phyloP scores from a whole-genome alignment of 92 coral and sea anemone genomes.

The Epizoanthus illoricatus region DNA sequence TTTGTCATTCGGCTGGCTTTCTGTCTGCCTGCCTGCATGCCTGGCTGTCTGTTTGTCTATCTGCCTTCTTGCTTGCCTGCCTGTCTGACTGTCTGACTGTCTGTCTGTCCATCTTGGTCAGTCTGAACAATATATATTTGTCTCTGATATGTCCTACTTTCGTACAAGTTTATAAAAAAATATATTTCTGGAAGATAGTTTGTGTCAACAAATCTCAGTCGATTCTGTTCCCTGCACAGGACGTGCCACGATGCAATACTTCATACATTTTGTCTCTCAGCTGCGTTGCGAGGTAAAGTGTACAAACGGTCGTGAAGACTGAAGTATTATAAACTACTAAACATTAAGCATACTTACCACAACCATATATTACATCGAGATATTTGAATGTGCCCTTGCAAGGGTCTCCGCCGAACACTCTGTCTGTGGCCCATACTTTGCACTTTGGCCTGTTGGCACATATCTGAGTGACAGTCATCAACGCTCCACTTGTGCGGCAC shows the following conservation, averaged over 20 bases:
- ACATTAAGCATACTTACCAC: conserved; percentile 56
- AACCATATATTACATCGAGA: conserved; percentile 65
- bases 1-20: not conserved
- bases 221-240: too few species aligned
- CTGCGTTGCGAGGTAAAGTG: too few species aligned
- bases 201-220: too few species aligned
- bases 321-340: too few species aligned
- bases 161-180: too few species aligned
- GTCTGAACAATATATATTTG: too few species aligned
- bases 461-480: conserved; percentile 38
- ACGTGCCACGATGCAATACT: too few species aligned
- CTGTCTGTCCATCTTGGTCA: not conserved
- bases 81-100: not conserved
- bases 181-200: too few species aligned
- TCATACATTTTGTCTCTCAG: too few species aligned
- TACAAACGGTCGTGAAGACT: too few species aligned
- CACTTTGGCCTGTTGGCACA: conserved; percentile 60
- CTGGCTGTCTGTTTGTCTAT: not conserved
- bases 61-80: not conserved
- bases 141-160: too few species aligned
- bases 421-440: conserved; percentile 52
- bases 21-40: not conserved
- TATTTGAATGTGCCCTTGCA: conserved; percentile 74
- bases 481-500: conserved; percentile 48
- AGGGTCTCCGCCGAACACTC: conserved; percentile 60